Evolutionary conservation across 1,140 invertebrate species (phyloP).

Genomic region (Phthorimaea operculella): DNA sequence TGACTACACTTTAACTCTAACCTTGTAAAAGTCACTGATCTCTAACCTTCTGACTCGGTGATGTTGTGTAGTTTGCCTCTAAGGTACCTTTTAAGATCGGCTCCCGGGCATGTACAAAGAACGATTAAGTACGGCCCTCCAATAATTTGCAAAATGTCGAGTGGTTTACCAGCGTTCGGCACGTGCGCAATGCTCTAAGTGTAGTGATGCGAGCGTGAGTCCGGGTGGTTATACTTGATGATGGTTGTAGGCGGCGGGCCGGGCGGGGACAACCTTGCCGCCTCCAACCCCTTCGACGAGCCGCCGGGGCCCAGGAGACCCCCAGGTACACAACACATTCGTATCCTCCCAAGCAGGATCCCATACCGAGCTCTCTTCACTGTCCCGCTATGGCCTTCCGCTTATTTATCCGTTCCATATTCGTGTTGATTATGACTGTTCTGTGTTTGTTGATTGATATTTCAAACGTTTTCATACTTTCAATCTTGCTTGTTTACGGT

Average conservation of each 20-base stretch:
- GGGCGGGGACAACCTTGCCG: conserved; percentile 77
- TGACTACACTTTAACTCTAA: conserved; percentile 3
- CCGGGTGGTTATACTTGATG: conserved; percentile 7
- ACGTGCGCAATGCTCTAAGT: background rate
- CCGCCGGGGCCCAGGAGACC: conserved; percentile 68
- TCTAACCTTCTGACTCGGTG: too few relatives aligned
- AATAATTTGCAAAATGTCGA: background rate
- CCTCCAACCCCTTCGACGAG: conserved; percentile 87
- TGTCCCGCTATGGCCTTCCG: background rate
- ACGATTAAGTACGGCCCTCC: background rate
- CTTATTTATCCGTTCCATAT: background rate
- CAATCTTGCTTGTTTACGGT: conserved; percentile 1
- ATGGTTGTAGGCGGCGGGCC: conserved; percentile 62
- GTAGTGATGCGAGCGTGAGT: background rate
- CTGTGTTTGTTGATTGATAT: background rate
- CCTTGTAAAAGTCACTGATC: too few relatives aligned
- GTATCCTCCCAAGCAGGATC: conserved; percentile 2
- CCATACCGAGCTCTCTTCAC: background rate
- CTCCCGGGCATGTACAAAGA: background rate
- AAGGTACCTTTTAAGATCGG: background rate
- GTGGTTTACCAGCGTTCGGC: background rate
- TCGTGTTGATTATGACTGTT: background rate
- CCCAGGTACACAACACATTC: conserved; percentile 44
- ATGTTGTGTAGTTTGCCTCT: conserved; percentile 5
- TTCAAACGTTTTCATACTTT: too few relatives aligned